Percentiles rank a stretch among this genome's conserved stretches.
These are phyloP conservation scores for Cephus nigrinus DNA, from an alignment of 2,888 invertebrate species.

Conservation along the genomic window DNA sequence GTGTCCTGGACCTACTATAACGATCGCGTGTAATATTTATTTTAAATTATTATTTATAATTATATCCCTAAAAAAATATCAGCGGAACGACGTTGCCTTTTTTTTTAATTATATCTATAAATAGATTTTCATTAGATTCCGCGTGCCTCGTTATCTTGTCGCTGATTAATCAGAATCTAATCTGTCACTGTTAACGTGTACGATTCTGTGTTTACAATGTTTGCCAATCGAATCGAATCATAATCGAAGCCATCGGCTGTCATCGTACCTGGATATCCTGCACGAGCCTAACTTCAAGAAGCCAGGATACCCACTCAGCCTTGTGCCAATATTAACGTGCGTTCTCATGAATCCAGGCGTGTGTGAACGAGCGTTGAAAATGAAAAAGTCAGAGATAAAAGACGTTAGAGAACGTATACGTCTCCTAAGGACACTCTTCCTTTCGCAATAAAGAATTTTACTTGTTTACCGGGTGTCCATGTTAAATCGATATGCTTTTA, in stretches of 20 bases:
- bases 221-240: background rate
- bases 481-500: constrained; percentile 14
- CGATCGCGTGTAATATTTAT: background rate
- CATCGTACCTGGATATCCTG: background rate
- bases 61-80: background rate
- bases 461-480: background rate
- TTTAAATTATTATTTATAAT: background rate
- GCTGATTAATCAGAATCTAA: background rate
- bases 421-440: background rate
- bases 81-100: too few relatives aligned
- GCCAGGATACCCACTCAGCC: background rate
- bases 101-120: too few relatives aligned
- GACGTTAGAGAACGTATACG: too few relatives aligned
- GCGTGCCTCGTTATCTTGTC: background rate
- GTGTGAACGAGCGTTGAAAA: background rate
- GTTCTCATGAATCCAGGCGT: constrained; percentile 11
- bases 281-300: background rate
- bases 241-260: background rate
- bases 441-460: background rate
- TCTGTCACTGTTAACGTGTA: background rate
- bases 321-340: constrained; percentile 1
- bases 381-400: constrained; percentile 8
- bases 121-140: too few relatives aligned
- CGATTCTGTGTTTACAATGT: background rate
- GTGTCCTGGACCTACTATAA: background rate